A percentile compares a stretch with the other conserved stretches of the same genome.
Conservation (phyloP, 2,113 vertebrate genomes). For the Ammodytes dubius region DNA sequence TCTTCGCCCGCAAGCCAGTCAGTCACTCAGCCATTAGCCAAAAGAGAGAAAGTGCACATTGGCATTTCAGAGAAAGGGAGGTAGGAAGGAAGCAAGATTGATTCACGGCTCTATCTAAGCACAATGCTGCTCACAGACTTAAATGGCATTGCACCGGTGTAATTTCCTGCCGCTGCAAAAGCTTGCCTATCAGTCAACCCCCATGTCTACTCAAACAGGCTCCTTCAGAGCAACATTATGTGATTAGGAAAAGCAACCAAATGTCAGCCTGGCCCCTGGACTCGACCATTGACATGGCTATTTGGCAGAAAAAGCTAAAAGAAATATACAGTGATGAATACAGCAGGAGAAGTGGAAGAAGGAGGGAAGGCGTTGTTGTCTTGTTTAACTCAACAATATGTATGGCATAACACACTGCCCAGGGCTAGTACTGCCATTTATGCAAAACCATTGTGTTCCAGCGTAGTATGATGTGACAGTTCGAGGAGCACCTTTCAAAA, state of each 20-base stretch:
- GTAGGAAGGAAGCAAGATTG: constrained; percentile 52
- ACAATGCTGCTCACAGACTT: constrained; percentile 47
- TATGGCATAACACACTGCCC: neutral
- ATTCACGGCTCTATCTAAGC: constrained; percentile 50
- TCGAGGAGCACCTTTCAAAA: neutral
- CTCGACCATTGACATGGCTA: constrained; percentile 28
- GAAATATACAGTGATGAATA: constrained; percentile 11
- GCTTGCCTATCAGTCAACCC: constrained; percentile 60
- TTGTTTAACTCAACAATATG: constrained; percentile 10
- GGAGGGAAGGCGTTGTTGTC: neutral
- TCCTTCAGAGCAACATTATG: constrained; percentile 58
- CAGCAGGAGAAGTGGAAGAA: neutral
- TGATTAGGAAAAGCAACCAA: constrained; percentile 55
- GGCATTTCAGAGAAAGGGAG: constrained; percentile 46
- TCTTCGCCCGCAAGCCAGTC: constrained; percentile 22
- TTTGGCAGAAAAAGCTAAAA: constrained; percentile 10
- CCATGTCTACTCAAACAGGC: constrained; percentile 30
- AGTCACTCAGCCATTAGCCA: constrained; percentile 32
- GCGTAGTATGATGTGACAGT: neutral
- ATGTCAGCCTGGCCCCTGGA: constrained; percentile 46
- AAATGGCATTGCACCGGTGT: constrained; percentile 51
- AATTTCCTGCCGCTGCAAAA: constrained; percentile 52
- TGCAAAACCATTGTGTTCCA: neutral
- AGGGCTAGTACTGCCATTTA: constrained; percentile 22
- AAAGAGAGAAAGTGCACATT: constrained; percentile 43